Evolutionary conservation across 2,797 vertebrate species (phyloP).

Genomic region (Aulostomus chinensis): DNA sequence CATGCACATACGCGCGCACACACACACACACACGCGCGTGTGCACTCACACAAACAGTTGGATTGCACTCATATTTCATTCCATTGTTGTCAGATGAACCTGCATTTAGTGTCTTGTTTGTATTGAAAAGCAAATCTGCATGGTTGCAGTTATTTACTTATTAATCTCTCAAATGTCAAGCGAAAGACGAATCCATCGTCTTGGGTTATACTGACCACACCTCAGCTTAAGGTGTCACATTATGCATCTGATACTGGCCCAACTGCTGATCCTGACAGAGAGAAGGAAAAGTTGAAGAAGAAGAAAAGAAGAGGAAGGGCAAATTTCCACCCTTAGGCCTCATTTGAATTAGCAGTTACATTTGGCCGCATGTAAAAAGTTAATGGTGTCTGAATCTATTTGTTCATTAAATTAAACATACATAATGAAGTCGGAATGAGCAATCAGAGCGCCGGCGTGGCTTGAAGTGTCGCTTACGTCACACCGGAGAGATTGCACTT

Average conservation of each 20-base stretch:
- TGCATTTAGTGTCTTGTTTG: slow-evolving; percentile 22
- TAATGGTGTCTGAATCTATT: slow-evolving; percentile 52
- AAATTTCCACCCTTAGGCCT: slow-evolving; percentile 31
- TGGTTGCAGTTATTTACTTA: background rate
- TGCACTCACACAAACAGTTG: too few relatives aligned
- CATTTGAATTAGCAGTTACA: slow-evolving; percentile 50
- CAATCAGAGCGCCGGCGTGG: slow-evolving; percentile 17
- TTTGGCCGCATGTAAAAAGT: slow-evolving; percentile 29
- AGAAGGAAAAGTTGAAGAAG: slow-evolving; percentile 40
- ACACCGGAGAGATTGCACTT: slow-evolving; percentile 21
- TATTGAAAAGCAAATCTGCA: slow-evolving; percentile 16
- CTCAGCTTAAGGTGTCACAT: slow-evolving; percentile 34
- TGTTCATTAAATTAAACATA: slow-evolving; percentile 60
- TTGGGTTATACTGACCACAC: slow-evolving; percentile 33
- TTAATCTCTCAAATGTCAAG: slow-evolving; percentile 1
- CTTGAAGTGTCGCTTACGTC: slow-evolving; percentile 32
- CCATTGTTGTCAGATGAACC: slow-evolving; percentile 42
- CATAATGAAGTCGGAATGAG: slow-evolving; percentile 46
- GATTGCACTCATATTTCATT: slow-evolving; percentile 46
- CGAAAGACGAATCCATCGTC: slow-evolving; percentile 1
- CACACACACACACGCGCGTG: too few relatives aligned
- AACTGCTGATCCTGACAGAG: slow-evolving; percentile 42
- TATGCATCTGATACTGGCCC: slow-evolving; percentile 37
- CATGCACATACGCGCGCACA: too few relatives aligned
- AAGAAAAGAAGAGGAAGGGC: slow-evolving; percentile 7